These are phyloP conservation scores for Bradysia coprophila DNA, from an alignment of 1,140 invertebrate species.

Conservation along the genomic window DNA sequence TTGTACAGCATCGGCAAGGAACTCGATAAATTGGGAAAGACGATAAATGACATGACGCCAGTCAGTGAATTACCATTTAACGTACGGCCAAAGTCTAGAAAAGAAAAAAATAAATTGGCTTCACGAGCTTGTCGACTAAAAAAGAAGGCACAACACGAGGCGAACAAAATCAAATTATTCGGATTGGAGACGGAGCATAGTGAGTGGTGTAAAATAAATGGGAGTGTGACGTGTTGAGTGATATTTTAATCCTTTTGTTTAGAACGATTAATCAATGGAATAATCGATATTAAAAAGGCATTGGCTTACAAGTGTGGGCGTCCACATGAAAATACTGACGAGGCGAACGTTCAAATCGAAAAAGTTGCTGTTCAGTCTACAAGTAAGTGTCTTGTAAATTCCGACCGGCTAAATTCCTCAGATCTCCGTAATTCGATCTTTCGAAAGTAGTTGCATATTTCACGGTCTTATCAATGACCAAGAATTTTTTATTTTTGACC, in stretches of 20 bases:
- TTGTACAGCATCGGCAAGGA: constrained; percentile 80
- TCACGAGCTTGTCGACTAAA: constrained; percentile 88
- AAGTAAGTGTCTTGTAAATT: constrained; percentile 41
- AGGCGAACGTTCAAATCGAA: constrained; percentile 43
- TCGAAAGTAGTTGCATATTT: no score
- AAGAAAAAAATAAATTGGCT: constrained; percentile 96
- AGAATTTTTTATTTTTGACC: no score
- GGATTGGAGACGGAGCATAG: constrained; percentile 88
- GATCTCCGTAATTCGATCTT: no score
- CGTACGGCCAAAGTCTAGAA: constrained; percentile 74
- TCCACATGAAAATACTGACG: constrained; percentile 32
- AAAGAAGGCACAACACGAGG: constrained; percentile 89
- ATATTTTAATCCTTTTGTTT: constrained; percentile 5
- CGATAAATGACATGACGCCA: constrained; percentile 91
- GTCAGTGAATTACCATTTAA: constrained; percentile 83
- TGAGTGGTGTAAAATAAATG: constrained; percentile 30
- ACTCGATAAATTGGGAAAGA: constrained; percentile 72
- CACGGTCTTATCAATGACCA: no score
- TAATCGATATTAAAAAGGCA: constrained; percentile 42
- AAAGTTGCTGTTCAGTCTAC: constrained; percentile 40
- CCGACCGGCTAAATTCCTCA: no score
- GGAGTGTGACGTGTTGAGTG: background rate
- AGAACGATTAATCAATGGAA: constrained; percentile 47
- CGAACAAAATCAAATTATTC: constrained; percentile 86
- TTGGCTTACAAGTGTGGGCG: constrained; percentile 38